Base-by-base conservation (phyloP, 2,113 vertebrate genomes). In the Philantomba maxwellii region DNA sequence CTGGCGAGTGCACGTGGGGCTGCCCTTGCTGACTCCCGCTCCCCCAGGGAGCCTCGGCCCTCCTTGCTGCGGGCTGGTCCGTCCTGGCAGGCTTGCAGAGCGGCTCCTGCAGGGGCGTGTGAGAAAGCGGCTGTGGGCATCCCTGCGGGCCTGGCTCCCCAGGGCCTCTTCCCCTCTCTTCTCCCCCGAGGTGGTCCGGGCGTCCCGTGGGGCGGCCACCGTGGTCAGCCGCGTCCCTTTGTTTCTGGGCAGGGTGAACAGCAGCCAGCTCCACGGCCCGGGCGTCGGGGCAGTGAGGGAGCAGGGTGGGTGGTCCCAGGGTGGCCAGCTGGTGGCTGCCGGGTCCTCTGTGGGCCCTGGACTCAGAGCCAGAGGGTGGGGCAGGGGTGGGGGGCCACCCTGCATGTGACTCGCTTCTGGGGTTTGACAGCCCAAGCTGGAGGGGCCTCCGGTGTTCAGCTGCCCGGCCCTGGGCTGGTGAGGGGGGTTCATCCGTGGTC, bases 401-500 rank as follows among this genome's bases (percentile, higher is more conserved):
- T 2, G 0, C 21, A 0, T 47, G 47, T 6, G 49, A 85, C 7
- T 21, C 0, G 0, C n/a, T 53, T 28, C 57, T 9, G 3, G 45
- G 7, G 14, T 47, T 78, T 14, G 4, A 25, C 25, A 19, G 73
- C 73, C 39, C 0, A 5, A 33, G 77, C 45, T 2, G 0, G 26
- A 49, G 49, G 64, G 60, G 57, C 57, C n/a, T 21, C 55, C 17
- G 3, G 39, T 7, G 0, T 25, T 6, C 23, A 4, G 47, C 23
- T 30, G 53, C 30, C 23, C 1, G 13, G 26, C 11, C 58, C 78
- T 30, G 43, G 66, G 12, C 57, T 43, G 19, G 49, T 11, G 7
- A 47, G 10, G 9, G 17, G 75, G 14, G 39, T 13, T 6, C 5
- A 17, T 7, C 26, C 0, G 1, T 1, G 17, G 30, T 14, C 47